Conservation (phyloP, 2,113 vertebrate genomes). For the Prunella fulvescens region DNA sequence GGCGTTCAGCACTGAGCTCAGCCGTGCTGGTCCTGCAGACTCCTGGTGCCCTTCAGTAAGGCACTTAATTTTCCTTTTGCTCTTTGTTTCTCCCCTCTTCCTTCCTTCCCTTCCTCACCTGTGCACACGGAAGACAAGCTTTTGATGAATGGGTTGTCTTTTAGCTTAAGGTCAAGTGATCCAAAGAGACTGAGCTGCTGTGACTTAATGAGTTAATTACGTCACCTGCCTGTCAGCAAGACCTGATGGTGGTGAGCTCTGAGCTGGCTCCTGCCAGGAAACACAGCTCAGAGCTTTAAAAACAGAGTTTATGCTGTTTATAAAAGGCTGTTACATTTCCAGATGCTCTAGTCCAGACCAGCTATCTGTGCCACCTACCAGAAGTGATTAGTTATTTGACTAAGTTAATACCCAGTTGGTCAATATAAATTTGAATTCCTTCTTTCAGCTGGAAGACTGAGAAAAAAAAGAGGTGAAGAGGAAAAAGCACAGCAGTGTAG, state of each 20-base stretch:
- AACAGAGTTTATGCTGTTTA: not conserved
- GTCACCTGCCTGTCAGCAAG: not conserved
- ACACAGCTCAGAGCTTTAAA: not conserved
- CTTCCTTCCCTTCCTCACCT: not conserved
- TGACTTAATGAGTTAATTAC: slow-evolving; percentile 13
- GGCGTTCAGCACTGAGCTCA: not conserved
- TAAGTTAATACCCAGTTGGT: slow-evolving; percentile 42
- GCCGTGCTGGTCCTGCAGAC: not conserved
- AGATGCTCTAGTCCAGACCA: not conserved
- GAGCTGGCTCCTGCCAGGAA: not conserved
- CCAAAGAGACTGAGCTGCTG: not conserved
- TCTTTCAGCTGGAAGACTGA: slow-evolving; percentile 25
- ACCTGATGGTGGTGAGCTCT: not conserved
- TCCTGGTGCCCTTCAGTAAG: not conserved
- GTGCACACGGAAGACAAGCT: not conserved
- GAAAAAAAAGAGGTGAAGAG: slow-evolving; percentile 3
- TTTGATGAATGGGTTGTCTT: slow-evolving; percentile 5
- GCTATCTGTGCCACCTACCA: not conserved
- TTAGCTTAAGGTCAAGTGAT: not conserved
- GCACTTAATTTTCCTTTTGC: not conserved
- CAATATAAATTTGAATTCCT: slow-evolving; percentile 49
- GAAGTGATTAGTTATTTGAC: not conserved
- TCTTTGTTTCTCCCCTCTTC: not conserved
- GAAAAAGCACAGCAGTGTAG: not conserved
- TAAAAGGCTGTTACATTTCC: not conserved